Percentiles rank a stretch among this genome's conserved stretches.
Evolutionary conservation across 2,113 vertebrate genomes (phyloP).

Genomic region (Oryzias javanicus): DNA sequence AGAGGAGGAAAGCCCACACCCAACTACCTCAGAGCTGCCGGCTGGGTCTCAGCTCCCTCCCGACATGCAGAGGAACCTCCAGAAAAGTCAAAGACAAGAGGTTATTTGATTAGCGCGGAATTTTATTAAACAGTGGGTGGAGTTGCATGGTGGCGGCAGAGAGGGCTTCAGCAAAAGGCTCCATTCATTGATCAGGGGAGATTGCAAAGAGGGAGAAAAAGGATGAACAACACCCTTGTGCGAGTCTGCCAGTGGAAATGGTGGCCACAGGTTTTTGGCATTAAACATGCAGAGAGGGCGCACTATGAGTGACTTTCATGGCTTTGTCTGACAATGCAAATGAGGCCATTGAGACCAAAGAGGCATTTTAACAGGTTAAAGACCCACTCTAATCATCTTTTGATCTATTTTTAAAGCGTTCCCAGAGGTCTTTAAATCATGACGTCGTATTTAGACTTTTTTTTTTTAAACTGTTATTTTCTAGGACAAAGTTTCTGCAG

Average conservation of each 20-base stretch:
- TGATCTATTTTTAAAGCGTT: too few relatives aligned
- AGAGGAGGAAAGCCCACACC: constrained; percentile 70
- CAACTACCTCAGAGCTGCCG: constrained; percentile 70
- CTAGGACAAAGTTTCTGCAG: too few relatives aligned
- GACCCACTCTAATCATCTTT: too few relatives aligned
- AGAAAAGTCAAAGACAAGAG: constrained; percentile 78
- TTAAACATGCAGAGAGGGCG: constrained; percentile 66
- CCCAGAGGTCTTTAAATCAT: too few relatives aligned
- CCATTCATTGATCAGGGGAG: constrained; percentile 78
- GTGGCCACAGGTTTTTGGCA: constrained; percentile 64
- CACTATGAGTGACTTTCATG: constrained; percentile 62
- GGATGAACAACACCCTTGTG: constrained; percentile 73
- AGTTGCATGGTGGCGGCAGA: constrained; percentile 64
- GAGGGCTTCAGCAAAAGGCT: constrained; percentile 68
- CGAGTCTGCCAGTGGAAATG: constrained; percentile 60
- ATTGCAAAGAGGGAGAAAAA: constrained; percentile 52
- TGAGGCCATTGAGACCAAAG: constrained; percentile 45
- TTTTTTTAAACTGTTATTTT: too few relatives aligned
- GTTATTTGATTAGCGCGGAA: constrained; percentile 82
- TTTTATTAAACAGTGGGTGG: constrained; percentile 82
- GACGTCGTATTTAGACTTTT: too few relatives aligned
- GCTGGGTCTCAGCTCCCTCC: constrained; percentile 57
- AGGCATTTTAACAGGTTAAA: not conserved
- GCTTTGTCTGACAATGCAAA: constrained; percentile 47
- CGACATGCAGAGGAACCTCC: constrained; percentile 60